These are phyloP conservation scores for Erithacus rubecula DNA, from an alignment of 2,797 vertebrate species.

Conservation along the genomic window DNA sequence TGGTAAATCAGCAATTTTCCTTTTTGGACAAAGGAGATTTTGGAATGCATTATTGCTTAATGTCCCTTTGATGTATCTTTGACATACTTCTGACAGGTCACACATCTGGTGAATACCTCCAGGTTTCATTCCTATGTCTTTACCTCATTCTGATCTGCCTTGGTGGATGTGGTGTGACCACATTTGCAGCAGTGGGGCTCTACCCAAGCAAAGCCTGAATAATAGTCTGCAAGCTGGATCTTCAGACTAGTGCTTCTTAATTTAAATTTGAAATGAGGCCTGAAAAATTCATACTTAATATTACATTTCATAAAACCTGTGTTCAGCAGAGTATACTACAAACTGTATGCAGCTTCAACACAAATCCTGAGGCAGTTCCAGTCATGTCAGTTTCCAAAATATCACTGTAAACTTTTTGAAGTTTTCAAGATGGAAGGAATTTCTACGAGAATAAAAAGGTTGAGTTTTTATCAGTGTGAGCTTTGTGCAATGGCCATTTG, in stretches of 20 bases:
- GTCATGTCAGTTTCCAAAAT: background rate
- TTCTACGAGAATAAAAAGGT: background rate
- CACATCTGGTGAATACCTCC: background rate
- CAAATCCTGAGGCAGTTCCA: background rate
- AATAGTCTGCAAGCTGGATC: background rate
- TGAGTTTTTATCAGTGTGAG: background rate
- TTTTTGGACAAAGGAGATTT: background rate
- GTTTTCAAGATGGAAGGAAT: background rate
- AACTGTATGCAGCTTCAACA: background rate
- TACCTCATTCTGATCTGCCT: background rate
- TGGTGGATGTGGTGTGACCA: background rate
- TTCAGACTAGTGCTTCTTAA: background rate
- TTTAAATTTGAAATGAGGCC: background rate
- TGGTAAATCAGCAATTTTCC: background rate
- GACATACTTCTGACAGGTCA: background rate
- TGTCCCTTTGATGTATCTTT: background rate
- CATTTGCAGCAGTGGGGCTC: background rate
- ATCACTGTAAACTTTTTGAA: background rate
- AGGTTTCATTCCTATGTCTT: background rate
- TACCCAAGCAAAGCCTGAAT: background rate
- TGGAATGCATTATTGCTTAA: background rate
- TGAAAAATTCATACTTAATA: background rate
- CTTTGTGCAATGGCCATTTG: background rate
- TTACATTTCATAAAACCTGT: background rate
- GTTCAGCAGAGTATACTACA: background rate